A percentile compares a stretch with the other conserved stretches of the same genome.
Conservation (phyloP, 2,888 invertebrate species). For the Disparrhopalites patrizii region DNA sequence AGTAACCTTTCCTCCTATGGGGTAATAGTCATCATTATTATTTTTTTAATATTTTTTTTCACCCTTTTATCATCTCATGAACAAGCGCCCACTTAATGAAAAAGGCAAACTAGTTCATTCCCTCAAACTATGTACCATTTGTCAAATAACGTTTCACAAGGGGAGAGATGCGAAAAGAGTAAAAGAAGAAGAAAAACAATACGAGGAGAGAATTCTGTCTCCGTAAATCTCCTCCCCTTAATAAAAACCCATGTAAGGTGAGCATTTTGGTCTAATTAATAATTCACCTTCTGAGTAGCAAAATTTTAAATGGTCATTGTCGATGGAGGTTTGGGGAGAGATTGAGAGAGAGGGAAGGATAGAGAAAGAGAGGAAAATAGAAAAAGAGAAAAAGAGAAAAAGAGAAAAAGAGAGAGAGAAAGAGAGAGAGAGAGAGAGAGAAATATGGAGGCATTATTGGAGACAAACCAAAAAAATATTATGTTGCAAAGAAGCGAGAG, state of each 20-base stretch:
- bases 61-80: not conserved
- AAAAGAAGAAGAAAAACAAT: not conserved
- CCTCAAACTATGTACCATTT: constrained; percentile 20
- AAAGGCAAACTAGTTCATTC: constrained; percentile 23
- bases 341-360: not conserved
- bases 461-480: too few relatives aligned
- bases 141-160: constrained; percentile 6
- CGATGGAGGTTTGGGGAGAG: not conserved
- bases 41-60: too few relatives aligned
- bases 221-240: too few relatives aligned
- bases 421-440: not conserved
- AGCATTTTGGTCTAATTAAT: constrained; percentile 20
- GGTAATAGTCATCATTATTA: not conserved
- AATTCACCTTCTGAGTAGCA: constrained; percentile 19
- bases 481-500: too few relatives aligned
- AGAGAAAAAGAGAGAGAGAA: not conserved
- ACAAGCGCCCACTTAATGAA: constrained; percentile 24
- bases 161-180: not conserved
- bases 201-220: too few relatives aligned
- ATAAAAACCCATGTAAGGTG: constrained; percentile 15
- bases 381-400: not conserved
- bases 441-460: not conserved
- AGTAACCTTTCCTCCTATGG: too few relatives aligned
- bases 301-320: constrained; percentile 14
- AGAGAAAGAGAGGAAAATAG: not conserved